These are phyloP conservation scores for Mareca penelope DNA, from an alignment of 2,797 vertebrate species.

Conservation along the genomic window DNA sequence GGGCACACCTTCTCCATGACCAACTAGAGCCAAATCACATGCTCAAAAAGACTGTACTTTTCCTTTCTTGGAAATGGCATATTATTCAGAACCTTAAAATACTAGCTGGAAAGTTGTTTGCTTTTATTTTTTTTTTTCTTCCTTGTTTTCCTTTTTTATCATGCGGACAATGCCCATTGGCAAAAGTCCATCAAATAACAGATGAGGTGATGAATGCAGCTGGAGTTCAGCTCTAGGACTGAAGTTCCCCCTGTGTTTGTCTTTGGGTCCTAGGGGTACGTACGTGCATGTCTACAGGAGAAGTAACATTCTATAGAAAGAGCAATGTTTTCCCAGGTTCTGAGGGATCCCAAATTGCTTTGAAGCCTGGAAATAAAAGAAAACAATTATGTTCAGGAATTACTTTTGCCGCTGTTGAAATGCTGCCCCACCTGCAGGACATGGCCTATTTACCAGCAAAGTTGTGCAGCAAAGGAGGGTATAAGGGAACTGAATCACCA, in stretches of 20 bases:
- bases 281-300: background rate
- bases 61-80: conserved; percentile 12
- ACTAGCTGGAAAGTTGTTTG: background rate
- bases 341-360: background rate
- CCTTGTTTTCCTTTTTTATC: background rate
- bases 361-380: conserved; percentile 26
- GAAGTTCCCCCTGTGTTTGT: background rate
- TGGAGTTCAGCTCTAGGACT: conserved; percentile 24
- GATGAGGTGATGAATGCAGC: conserved; percentile 33
- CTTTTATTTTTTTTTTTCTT: background rate
- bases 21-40: background rate
- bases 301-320: background rate
- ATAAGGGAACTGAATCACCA: conserved; percentile 44
- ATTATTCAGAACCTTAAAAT: conserved; percentile 16
- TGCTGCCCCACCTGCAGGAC: background rate
- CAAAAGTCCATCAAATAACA: conserved; percentile 43
- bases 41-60: background rate
- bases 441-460: conserved; percentile 5
- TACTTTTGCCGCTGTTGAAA: conserved; percentile 9
- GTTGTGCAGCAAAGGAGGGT: background rate
- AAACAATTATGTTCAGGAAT: conserved; percentile 7
- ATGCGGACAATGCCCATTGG: conserved; percentile 41
- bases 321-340: conserved; percentile 3
- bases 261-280: background rate
- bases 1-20: background rate